These are phyloP conservation scores for Andrena dorsata DNA, from an alignment of 2,888 invertebrate genomes.

Conservation along the genomic window DNA sequence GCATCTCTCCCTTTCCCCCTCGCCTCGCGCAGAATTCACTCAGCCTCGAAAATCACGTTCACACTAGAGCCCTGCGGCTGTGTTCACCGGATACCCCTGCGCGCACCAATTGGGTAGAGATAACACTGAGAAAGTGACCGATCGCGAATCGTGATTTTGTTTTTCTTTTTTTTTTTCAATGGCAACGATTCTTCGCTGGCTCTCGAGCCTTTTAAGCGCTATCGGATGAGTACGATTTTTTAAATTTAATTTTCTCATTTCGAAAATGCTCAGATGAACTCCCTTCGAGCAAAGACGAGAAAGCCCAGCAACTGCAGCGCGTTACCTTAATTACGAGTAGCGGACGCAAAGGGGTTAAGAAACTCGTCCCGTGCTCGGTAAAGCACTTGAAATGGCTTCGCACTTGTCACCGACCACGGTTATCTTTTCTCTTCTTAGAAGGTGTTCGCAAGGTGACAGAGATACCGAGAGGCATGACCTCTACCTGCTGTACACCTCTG, in stretches of 20 bases:
- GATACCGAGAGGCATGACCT: constrained; percentile 74
- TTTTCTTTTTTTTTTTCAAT: constrained; percentile 14
- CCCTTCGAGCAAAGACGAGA: background rate
- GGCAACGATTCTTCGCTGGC: background rate
- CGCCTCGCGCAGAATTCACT: constrained; percentile 52
- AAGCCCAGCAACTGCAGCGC: constrained; percentile 1
- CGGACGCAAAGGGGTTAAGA: constrained; percentile 43
- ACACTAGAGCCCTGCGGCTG: constrained; percentile 46
- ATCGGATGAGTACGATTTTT: background rate
- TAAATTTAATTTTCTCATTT: background rate
- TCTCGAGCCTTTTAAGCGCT: background rate
- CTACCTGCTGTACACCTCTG: constrained; percentile 64
- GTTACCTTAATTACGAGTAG: constrained; percentile 26
- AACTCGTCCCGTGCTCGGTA: constrained; percentile 35
- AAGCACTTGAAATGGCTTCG: constrained; percentile 71
- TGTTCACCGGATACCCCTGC: constrained; percentile 43
- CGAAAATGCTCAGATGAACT: background rate
- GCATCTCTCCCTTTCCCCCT: constrained; percentile 42
- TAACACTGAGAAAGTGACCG: constrained; percentile 46
- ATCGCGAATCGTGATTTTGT: constrained; percentile 35
- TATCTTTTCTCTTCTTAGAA: constrained; percentile 77
- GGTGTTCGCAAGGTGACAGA: constrained; percentile 71
- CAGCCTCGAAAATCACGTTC: constrained; percentile 66
- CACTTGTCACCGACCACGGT: constrained; percentile 75
- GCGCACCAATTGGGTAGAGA: constrained; percentile 35